Base-by-base conservation (phyloP, 2,888 invertebrate genomes). In the Tanypteryx hageni region DNA sequence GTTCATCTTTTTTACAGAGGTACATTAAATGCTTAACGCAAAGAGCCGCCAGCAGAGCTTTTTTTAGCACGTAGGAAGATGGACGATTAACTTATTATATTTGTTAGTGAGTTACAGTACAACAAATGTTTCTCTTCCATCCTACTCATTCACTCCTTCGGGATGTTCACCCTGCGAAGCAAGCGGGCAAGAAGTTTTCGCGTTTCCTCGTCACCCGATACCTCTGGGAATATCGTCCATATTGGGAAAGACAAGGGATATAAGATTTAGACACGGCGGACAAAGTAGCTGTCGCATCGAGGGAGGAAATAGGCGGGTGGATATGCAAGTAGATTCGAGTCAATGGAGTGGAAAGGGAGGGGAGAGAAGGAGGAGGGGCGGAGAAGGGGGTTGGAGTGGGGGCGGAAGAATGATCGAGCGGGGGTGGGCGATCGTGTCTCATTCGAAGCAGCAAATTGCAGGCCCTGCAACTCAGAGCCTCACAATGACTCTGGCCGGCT, bases 371-470 rank as follows among this genome's bases (percentile, higher is more conserved):
- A 8, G 8, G 31, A 31, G 57, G 8, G 61, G 44, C 31, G 27
- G 86, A 7, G 27, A 13, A 27, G 58, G 22, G 10, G 56, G 0
- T 14, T 27, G 82, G 83, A 11, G 13, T 82, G 31, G 82, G 82
- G 44, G n/a, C n/a, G 57, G 83, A n/a, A 83, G 27, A 86, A 22
- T 14, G 59, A 27, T 7, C 22, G 31, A 44, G 5, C 8, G 64
- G 61, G 22, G 68, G 89, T 27, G 89, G 89, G 64, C 61, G 89
- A 89, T 89, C 89, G 89, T 89, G 89, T 68, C 89, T 89, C 89
- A 89, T 89, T 68, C 89, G 61, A 56, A 68, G 89, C 31, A 89
- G 89, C 89, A 89, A 89, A 89, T 89, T 89, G 89, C 89, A 64
- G 89, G 89, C 64, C 89, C 89, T 89, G 89, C 89, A 89, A 89